These are phyloP conservation scores for Camptogramma bilineatum DNA, from an alignment of 2,888 invertebrate species.

Conservation along the genomic window DNA sequence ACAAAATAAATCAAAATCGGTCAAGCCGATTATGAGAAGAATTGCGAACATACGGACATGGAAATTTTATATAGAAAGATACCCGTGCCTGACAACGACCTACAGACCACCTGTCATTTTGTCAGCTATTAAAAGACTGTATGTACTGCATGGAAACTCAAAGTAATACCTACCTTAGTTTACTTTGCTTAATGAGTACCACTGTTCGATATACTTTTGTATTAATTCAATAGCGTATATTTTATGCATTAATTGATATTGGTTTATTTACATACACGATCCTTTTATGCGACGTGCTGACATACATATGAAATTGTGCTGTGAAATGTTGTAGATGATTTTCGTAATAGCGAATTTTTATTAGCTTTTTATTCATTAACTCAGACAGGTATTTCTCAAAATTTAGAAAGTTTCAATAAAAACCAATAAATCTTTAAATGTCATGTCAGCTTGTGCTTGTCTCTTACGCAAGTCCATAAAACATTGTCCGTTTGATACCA, in stretches of 20 bases:
- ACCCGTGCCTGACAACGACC: not conserved
- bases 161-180: constrained; percentile 24
- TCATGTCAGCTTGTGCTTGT: constrained; percentile 17
- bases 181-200: constrained; percentile 31
- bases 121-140: constrained; percentile 8
- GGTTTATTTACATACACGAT: constrained; percentile 10
- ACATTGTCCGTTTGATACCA: constrained; percentile 7
- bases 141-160: constrained; percentile 17
- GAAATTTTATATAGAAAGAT: not conserved
- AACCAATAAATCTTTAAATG: constrained; percentile 31
- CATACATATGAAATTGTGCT: constrained; percentile 10
- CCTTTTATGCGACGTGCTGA: constrained; percentile 1
- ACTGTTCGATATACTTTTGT: constrained; percentile 26
- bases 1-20: too few species aligned
- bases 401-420: constrained; percentile 27
- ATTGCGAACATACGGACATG: too few species aligned
- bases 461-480: constrained; percentile 21
- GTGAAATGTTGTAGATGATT: not conserved
- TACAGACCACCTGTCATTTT: not conserved
- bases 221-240: constrained; percentile 14
- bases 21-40: too few species aligned
- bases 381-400: constrained; percentile 12
- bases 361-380: constrained; percentile 2
- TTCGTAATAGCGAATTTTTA: constrained; percentile 2
- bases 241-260: constrained; percentile 24